Evolutionary conservation across 2,113 vertebrate genomes (phyloP).

Genomic region (Paramormyrops kingsleyae): DNA sequence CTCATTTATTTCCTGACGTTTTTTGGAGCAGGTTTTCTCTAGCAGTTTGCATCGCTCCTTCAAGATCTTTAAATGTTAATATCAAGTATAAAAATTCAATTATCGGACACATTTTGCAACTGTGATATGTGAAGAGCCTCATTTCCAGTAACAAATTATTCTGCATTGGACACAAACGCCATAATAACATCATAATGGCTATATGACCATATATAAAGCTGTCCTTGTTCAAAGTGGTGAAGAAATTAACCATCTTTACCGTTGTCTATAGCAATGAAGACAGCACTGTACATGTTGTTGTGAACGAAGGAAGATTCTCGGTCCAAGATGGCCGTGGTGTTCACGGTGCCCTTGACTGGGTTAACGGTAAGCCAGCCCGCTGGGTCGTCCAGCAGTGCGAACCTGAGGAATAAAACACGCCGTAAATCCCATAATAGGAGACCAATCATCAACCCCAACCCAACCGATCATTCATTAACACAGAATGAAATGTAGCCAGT

Average conservation of each 20-base stretch:
- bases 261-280: constrained; percentile 88
- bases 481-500: neutral
- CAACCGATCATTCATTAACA: neutral
- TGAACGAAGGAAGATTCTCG: constrained; percentile 81
- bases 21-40: neutral
- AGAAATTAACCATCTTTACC: constrained; percentile 60
- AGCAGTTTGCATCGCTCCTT: neutral
- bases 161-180: neutral
- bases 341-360: constrained; percentile 80
- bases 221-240: neutral
- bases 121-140: neutral
- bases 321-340: constrained; percentile 78
- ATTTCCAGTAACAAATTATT: neutral
- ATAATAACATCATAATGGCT: neutral
- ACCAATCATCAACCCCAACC: neutral
- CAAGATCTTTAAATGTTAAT: neutral
- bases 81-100: neutral
- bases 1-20: neutral
- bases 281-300: constrained; percentile 80
- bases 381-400: constrained; percentile 79
- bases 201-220: neutral
- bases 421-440: neutral
- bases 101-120: neutral
- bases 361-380: constrained; percentile 90
- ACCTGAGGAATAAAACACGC: constrained; percentile 55